These are phyloP conservation scores for Galeruca laticollis DNA, from an alignment of 2,888 invertebrate genomes.

Conservation along the genomic window DNA sequence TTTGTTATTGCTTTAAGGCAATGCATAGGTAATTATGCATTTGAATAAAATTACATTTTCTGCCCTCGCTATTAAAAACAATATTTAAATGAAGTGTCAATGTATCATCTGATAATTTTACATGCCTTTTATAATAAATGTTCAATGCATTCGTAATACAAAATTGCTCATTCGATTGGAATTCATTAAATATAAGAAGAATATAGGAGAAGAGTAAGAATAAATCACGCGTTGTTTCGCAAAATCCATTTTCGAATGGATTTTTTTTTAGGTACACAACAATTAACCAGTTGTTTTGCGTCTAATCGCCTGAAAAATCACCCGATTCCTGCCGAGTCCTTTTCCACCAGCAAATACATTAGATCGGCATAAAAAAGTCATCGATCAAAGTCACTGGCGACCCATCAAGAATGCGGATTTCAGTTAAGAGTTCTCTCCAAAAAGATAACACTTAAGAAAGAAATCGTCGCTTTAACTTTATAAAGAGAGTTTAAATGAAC, in stretches of 20 bases:
- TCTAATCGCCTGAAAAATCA: constrained; percentile 30
- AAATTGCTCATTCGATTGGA: too few relatives aligned
- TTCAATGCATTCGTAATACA: too few relatives aligned
- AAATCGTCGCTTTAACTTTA: constrained; percentile 23
- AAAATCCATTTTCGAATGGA: background rate
- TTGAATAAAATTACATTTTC: too few relatives aligned
- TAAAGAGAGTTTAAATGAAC: constrained; percentile 26
- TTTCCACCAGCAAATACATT: constrained; percentile 26
- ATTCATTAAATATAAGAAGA: too few relatives aligned
- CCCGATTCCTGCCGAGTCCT: constrained; percentile 26
- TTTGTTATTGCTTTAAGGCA: too few relatives aligned
- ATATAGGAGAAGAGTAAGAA: too few relatives aligned
- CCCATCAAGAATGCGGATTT: constrained; percentile 30
- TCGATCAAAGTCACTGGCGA: constrained; percentile 25
- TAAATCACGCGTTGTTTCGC: background rate
- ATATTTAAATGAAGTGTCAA: too few relatives aligned
- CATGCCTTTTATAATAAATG: too few relatives aligned
- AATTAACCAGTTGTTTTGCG: constrained; percentile 20
- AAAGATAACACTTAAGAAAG: constrained; percentile 31
- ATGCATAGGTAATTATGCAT: too few relatives aligned
- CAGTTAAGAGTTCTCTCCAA: constrained; percentile 32
- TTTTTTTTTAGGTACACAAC: too few relatives aligned
- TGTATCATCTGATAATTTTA: too few relatives aligned
- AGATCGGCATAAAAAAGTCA: constrained; percentile 32
- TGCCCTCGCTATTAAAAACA: too few relatives aligned